Evolutionary conservation across 2,113 vertebrate species (phyloP).

Genomic region (Mormyrus iriodes): DNA sequence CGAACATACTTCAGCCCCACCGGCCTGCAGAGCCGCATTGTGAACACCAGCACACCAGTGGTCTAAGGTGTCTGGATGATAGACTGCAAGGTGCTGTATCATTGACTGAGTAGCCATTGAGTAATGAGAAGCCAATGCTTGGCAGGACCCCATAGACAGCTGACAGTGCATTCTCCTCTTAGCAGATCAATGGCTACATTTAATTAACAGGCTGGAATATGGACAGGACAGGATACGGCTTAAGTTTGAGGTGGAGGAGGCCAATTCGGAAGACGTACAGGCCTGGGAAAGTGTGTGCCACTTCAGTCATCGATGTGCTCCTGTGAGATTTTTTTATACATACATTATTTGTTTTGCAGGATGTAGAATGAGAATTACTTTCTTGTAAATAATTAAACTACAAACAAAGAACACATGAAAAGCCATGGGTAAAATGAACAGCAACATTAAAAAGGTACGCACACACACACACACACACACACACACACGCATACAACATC

Average conservation of each 20-base stretch:
- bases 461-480: not conserved
- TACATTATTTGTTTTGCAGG: not conserved
- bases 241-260: not conserved
- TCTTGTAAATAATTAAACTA: not conserved
- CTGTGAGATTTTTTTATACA: not conserved
- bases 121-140: not conserved
- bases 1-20: not conserved
- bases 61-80: not conserved
- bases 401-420: not conserved
- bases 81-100: not conserved
- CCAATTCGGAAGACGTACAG: not conserved
- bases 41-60: not conserved
- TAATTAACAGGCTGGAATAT: not conserved
- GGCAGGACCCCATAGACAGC: not conserved
- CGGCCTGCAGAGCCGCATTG: not conserved
- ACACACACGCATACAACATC: not conserved
- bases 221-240: not conserved
- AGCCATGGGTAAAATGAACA: not conserved
- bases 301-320: not conserved
- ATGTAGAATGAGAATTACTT: not conserved
- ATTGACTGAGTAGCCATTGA: not conserved
- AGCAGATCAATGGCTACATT: conserved; percentile 8
- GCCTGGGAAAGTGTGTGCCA: not conserved
- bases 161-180: not conserved
- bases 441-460: not conserved